Base-by-base conservation (phyloP, 2,888 invertebrate species). In the Chirona hameri region DNA sequence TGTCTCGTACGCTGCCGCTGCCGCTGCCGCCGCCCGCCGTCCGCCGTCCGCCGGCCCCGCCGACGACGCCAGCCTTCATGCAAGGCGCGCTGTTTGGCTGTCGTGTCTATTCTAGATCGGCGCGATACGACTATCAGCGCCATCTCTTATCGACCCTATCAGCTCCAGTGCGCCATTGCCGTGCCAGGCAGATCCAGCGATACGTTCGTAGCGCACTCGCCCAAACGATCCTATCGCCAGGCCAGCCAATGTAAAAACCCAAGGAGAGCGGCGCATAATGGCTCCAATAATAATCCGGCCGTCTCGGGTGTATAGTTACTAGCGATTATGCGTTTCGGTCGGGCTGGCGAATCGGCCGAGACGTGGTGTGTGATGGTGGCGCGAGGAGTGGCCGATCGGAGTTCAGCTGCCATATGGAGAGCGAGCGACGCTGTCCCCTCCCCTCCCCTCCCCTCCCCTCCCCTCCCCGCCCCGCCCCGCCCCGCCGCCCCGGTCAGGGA, bases 91-190 rank as follows among this genome's bases (percentile, higher is more conserved):
- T 69, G 69, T 69, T 69, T 69, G 27, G 69, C 69, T 69, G 69
- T 69, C 69, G 69, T 69, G 69, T 69, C 69, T 69, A 69, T 69
- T 69, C 69, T 69, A 69, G 69, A 69, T 69, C 10, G 69, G 69
- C 14, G 29, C 69, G 69, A 69, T 69, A 69, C 69, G 69, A 15
- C 69, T 69, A 69, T 69, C 69, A 69, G 69, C n/a, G 69, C 69
- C 69, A 69, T 69, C 69, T 69, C 69, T 69, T 69, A 69, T 69
- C 69, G 69, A 69, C 69, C 69, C n/a, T 69, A 69, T 69, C 69
- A 69, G 69, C 69, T 69, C 29, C 69, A 69, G 69, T 69, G 29
- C 69, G 69, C 69, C 69, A 69, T 69, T 69, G 69, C 69, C 15
- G 69, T 29, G 69, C 29, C 69, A 29, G 69, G 69, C n/a, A 27